A percentile compares a stretch with the other conserved stretches of the same genome.
Evolutionary conservation across 2,113 vertebrate genomes (phyloP).

Genomic region (Pseudopipra pipra): DNA sequence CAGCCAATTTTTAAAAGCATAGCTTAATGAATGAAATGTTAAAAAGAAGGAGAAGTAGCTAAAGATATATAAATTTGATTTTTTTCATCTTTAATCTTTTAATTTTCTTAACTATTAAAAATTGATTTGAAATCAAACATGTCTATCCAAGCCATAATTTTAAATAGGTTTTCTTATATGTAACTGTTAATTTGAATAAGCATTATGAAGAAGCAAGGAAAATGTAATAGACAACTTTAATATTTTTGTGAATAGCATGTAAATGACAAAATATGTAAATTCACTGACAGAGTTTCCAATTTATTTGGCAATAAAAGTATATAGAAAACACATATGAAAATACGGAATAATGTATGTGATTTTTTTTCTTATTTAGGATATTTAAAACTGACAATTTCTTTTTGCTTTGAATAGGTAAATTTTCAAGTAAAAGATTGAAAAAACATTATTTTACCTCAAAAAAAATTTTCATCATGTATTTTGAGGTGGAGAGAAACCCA

Average conservation of each 20-base stretch:
- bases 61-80: fast-evolving
- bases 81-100: background rate
- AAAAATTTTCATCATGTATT: background rate
- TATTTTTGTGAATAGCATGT: background rate
- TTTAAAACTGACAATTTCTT: background rate
- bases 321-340: background rate
- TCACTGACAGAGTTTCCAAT: background rate
- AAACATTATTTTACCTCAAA: background rate
- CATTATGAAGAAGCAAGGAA: background rate
- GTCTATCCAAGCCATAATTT: background rate
- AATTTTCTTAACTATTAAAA: background rate
- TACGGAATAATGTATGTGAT: background rate
- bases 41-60: background rate
- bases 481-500: background rate
- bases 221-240: background rate
- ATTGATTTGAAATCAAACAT: background rate
- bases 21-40: background rate
- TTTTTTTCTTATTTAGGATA: background rate
- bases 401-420: background rate
- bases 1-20: background rate
- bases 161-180: background rate
- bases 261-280: background rate
- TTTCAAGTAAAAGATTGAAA: background rate
- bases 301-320: background rate
- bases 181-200: background rate